These are phyloP conservation scores for Drosophila melanogaster DNA, from an alignment of 1,140 invertebrate species.

Conservation along the genomic window Release_6_plus_ISO1_MT NC_004354.4:7700001-7700500, in stretches of 20 bases:
- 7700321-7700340: not conserved
- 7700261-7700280: not conserved
- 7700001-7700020: conserved; percentile 26
- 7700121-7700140: conserved; percentile 21
- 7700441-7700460: not conserved
- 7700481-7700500: conserved; percentile 30
- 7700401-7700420: not conserved
- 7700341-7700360: too few species aligned
- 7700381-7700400: too few species aligned
- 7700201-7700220: not conserved
- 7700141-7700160: conserved; percentile 37
- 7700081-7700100: conserved; percentile 2
- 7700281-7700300: not conserved
- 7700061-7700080: conserved; percentile 14
- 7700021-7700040: conserved; percentile 35
- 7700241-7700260: not conserved
- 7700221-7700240: not conserved
- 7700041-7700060: conserved; percentile 19
- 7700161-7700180: conserved; percentile 31
- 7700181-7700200: not conserved
- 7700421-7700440: too few species aligned
- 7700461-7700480: not conserved
- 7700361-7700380: too few species aligned
- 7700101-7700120: conserved; percentile 5
- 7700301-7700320: not conserved